Percentiles rank a stretch among this genome's conserved stretches.
phyloP scores from a whole-genome alignment of 2,113 vertebrate genomes.

The Poeciliopsis turrubarensis region DNA sequence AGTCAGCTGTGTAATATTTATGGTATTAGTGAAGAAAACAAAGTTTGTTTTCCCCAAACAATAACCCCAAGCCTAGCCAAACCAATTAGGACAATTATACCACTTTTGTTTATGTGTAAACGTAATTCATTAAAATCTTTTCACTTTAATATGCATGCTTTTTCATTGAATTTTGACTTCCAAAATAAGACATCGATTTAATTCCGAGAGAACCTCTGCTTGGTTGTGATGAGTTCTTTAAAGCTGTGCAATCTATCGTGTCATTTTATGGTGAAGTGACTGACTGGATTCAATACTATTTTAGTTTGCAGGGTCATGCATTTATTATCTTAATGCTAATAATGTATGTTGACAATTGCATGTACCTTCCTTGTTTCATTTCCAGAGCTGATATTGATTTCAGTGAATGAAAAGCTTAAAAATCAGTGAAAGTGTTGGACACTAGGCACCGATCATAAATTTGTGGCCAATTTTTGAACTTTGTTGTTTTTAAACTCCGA shows the following conservation, averaged over 20 bases:
- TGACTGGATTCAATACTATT: neutral
- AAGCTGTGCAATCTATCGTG: neutral
- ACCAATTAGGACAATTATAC: no score
- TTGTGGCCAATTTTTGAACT: neutral
- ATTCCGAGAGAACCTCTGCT: neutral
- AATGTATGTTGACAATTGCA: neutral
- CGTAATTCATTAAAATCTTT: neutral
- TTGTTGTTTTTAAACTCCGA: neutral
- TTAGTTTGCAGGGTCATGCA: neutral
- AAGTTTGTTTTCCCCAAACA: neutral
- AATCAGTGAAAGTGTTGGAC: no score
- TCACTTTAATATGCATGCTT: neutral
- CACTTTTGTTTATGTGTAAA: neutral
- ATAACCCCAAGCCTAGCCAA: no score
- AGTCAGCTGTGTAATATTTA: neutral
- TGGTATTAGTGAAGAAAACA: neutral
- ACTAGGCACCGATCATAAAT: no score
- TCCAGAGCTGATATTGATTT: neutral
- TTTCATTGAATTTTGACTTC: neutral
- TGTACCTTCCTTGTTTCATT: neutral
- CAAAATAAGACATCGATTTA: neutral
- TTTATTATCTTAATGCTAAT: neutral
- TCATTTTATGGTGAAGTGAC: neutral
- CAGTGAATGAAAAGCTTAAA: no score
- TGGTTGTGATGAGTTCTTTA: neutral